Conservation (phyloP, 2,797 vertebrate genomes). For the Hypotaenidia philippensis region DNA sequence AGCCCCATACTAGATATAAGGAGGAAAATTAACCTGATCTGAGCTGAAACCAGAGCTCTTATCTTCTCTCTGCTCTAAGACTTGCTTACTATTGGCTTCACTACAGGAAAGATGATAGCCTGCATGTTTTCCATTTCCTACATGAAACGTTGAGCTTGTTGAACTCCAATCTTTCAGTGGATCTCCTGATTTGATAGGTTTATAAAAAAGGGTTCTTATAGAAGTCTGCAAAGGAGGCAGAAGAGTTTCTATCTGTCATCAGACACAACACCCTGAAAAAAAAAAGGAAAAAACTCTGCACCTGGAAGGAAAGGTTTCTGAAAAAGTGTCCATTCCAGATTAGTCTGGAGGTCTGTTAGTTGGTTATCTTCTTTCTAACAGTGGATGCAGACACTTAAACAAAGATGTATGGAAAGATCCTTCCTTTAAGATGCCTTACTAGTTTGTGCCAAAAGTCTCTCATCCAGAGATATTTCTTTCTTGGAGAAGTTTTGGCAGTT, state of each 20-base stretch:
- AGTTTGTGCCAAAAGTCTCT: background rate
- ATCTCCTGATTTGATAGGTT: background rate
- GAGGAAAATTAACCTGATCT: too few relatives aligned
- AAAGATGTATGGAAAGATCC: background rate
- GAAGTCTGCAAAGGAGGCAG: background rate
- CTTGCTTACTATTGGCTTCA: background rate
- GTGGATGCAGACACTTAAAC: background rate
- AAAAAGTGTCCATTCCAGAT: background rate
- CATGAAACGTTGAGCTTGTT: background rate
- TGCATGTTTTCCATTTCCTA: background rate
- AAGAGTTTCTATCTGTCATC: background rate
- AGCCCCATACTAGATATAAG: too few relatives aligned
- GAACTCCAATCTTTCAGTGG: rapidly evolving
- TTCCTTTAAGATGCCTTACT: background rate
- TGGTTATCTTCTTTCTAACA: background rate
- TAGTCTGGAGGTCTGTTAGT: background rate
- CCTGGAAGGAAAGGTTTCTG: background rate
- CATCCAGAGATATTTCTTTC: background rate
- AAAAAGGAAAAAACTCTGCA: background rate
- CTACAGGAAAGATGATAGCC: background rate
- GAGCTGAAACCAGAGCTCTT: too few relatives aligned
- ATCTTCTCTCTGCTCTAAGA: background rate
- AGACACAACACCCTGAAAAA: background rate
- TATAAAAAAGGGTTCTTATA: background rate
- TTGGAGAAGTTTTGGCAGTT: background rate